These are phyloP conservation scores for Microctenopoma steveboyesi DNA, from an alignment of 2,797 vertebrate species.

Conservation along the genomic window DNA sequence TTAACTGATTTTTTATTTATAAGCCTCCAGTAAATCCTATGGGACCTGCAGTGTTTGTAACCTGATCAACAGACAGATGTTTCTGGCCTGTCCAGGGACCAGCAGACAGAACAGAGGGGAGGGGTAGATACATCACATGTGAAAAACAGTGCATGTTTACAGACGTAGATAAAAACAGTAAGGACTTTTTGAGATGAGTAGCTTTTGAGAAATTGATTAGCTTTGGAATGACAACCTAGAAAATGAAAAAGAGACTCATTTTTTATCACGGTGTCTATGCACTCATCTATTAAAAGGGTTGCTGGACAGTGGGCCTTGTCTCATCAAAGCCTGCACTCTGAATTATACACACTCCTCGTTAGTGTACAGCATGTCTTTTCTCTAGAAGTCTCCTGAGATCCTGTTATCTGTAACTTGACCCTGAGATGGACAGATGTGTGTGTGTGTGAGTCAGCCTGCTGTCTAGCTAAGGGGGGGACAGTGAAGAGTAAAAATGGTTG, in stretches of 20 bases:
- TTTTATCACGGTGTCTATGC: no score
- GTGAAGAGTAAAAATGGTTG: constrained; percentile 2
- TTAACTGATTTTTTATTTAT: neutral
- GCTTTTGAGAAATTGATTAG: neutral
- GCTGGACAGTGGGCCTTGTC: neutral
- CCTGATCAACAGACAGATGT: constrained; percentile 61
- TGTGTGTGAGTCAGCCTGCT: constrained; percentile 30
- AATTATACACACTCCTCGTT: neutral
- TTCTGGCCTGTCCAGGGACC: constrained; percentile 14
- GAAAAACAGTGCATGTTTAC: neutral
- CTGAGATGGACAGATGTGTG: constrained; percentile 53
- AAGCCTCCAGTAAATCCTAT: constrained; percentile 7
- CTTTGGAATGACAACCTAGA: neutral
- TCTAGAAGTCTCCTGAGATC: constrained; percentile 36
- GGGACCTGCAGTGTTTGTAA: constrained; percentile 42
- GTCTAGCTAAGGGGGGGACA: neutral
- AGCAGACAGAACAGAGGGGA: neutral
- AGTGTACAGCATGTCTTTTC: neutral
- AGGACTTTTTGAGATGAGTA: neutral
- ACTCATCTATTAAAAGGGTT: neutral
- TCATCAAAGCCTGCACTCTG: neutral
- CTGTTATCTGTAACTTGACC: constrained; percentile 49
- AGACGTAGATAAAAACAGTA: neutral
- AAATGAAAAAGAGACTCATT: neutral
- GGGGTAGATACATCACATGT: neutral